Conservation (phyloP, 2,888 invertebrate species). For the Ctena decussata region DNA sequence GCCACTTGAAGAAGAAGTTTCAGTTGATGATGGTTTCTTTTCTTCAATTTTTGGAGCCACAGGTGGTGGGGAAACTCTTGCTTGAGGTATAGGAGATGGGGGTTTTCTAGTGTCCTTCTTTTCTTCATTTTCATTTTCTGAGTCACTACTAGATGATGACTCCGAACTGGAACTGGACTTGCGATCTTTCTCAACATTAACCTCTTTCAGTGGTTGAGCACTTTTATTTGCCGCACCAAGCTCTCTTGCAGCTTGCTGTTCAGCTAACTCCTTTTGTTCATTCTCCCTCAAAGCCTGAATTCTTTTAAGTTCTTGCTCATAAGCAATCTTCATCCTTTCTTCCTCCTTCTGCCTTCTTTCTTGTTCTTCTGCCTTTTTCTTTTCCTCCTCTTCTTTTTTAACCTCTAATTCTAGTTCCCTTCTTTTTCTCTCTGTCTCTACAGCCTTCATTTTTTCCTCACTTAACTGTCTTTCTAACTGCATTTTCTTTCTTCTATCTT, state of each 20-base stretch:
- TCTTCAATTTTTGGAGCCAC: neutral
- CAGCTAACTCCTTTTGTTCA: neutral
- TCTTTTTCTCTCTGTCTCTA: slow-evolving; percentile 40
- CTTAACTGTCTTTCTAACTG: slow-evolving; percentile 36
- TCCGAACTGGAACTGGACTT: slow-evolving; percentile 17
- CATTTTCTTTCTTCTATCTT: slow-evolving; percentile 26
- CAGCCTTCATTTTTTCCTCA: slow-evolving; percentile 5
- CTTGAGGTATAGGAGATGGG: neutral
- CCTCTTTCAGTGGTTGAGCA: neutral
- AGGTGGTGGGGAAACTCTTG: neutral
- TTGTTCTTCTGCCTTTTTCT: slow-evolving; percentile 29
- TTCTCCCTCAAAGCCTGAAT: slow-evolving; percentile 39
- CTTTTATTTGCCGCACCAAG: neutral
- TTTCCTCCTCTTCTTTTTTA: slow-evolving; percentile 25
- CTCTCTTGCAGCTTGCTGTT: neutral
- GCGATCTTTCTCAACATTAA: neutral
- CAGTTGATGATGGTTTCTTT: neutral
- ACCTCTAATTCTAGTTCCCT: slow-evolving; percentile 24
- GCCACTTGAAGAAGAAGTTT: neutral
- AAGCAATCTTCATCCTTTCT: slow-evolving; percentile 37
- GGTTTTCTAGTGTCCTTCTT: slow-evolving; percentile 16
- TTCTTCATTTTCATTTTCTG: slow-evolving; percentile 39
- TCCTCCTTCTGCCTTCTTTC: slow-evolving; percentile 35
- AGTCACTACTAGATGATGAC: slow-evolving; percentile 44
- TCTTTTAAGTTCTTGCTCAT: slow-evolving; percentile 33